Conservation (phyloP, 2,113 vertebrate genomes). For the Pavo muticus region DNA sequence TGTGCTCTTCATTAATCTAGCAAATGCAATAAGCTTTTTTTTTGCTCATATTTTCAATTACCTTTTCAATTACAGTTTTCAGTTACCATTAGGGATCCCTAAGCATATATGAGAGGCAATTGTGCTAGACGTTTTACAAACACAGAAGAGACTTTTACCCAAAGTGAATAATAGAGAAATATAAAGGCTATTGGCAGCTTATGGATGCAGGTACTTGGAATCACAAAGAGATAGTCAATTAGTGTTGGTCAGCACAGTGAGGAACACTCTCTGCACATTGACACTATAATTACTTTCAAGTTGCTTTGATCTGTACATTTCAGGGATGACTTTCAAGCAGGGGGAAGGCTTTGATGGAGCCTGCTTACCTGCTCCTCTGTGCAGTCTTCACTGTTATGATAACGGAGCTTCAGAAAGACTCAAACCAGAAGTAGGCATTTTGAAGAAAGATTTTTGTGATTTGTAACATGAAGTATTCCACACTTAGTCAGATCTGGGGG, state of each 20-base stretch:
- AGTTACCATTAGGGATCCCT: background rate
- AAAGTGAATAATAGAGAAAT: background rate
- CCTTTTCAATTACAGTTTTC: background rate
- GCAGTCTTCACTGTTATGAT: background rate
- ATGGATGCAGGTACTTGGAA: background rate
- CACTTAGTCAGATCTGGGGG: background rate
- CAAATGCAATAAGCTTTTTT: slow-evolving; percentile 1
- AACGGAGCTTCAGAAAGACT: background rate
- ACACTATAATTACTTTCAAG: slow-evolving; percentile 20
- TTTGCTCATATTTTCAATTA: background rate
- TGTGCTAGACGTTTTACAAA: background rate
- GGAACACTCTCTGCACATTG: background rate
- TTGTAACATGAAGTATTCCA: background rate
- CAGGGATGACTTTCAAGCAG: background rate
- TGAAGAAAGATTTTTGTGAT: background rate
- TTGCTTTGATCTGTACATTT: slow-evolving; percentile 31
- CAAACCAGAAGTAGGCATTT: background rate
- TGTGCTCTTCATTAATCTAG: background rate
- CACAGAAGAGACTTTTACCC: background rate
- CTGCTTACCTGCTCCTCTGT: background rate
- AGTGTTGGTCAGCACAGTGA: background rate
- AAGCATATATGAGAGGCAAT: background rate
- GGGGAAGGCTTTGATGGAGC: background rate
- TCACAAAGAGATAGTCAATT: slow-evolving; percentile 11
- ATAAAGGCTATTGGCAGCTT: background rate